A percentile compares a stretch with the other conserved stretches of the same genome.
These are phyloP conservation scores for Trichogramma evanescens DNA, from an alignment of 2,888 invertebrate genomes.

Conservation along the genomic window DNA sequence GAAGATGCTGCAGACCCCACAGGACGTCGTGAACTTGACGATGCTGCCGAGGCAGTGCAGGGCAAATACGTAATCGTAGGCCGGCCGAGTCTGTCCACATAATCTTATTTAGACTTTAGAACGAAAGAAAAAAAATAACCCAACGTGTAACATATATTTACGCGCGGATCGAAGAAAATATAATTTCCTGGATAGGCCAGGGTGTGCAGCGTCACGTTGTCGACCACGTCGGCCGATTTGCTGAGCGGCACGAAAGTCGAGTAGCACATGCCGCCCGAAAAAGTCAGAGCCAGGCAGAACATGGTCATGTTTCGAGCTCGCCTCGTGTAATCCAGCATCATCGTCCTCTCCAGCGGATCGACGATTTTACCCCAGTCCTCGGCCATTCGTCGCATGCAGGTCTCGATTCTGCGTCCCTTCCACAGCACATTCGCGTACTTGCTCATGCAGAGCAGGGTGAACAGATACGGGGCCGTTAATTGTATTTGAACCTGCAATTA, in stretches of 20 bases:
- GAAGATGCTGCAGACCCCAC: constrained; percentile 27
- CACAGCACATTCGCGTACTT: constrained; percentile 28
- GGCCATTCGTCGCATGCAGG: constrained; percentile 27
- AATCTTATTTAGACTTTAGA: background rate
- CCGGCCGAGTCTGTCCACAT: constrained; percentile 22
- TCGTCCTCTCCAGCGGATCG: constrained; percentile 16
- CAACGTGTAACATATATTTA: background rate
- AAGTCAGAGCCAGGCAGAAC: constrained; percentile 26
- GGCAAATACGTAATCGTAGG: constrained; percentile 29
- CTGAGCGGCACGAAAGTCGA: constrained; percentile 26
- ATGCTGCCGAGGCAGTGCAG: constrained; percentile 29
- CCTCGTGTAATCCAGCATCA: constrained; percentile 28
- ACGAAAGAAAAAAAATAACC: background rate
- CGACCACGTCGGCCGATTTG: constrained; percentile 17
- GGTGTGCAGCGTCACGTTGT: constrained; percentile 25
- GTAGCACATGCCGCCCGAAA: constrained; percentile 27
- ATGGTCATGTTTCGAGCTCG: constrained; percentile 26
- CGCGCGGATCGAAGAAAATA: constrained; percentile 26
- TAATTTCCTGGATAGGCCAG: constrained; percentile 30
- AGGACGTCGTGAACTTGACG: constrained; percentile 27
- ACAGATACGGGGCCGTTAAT: constrained; percentile 32
- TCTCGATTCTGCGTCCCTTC: constrained; percentile 19
- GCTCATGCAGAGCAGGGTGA: constrained; percentile 29
- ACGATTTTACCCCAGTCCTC: constrained; percentile 26
- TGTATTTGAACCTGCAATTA: constrained; percentile 22